These are phyloP conservation scores for Drosophila siamana DNA, from an alignment of 2,888 invertebrate genomes.

Conservation along the genomic window DNA sequence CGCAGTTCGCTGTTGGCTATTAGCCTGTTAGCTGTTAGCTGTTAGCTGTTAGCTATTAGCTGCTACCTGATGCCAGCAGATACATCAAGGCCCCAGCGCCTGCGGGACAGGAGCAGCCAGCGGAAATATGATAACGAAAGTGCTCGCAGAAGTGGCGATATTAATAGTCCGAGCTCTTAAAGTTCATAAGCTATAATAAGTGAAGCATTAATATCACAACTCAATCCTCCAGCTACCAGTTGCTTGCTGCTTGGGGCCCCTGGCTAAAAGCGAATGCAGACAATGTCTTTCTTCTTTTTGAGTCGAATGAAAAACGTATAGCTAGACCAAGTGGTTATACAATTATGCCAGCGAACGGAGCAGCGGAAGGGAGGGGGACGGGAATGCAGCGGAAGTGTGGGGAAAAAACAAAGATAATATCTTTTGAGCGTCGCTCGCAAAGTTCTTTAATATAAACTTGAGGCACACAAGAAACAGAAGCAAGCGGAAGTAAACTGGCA, in stretches of 20 bases:
- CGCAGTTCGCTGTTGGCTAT: background rate
- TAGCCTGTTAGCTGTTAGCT: background rate
- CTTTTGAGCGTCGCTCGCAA: slow-evolving; percentile 4
- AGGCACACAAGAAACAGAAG: background rate
- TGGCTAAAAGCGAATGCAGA: background rate
- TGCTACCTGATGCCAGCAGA: background rate
- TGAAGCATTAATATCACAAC: background rate
- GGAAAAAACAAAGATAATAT: slow-evolving; percentile 17
- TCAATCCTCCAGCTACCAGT: background rate
- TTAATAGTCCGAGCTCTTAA: slow-evolving; percentile 15
- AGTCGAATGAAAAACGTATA: background rate
- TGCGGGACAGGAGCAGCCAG: background rate
- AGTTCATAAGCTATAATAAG: slow-evolving; percentile 5
- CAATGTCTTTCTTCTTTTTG: background rate
- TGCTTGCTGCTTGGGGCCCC: no score
- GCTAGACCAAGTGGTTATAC: background rate
- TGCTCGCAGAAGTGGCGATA: background rate
- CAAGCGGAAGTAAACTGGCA: slow-evolving; percentile 2
- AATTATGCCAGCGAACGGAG: slow-evolving; percentile 4
- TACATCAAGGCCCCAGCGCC: background rate
- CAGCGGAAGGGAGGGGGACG: background rate
- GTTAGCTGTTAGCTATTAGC: background rate
- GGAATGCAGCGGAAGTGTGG: slow-evolving; percentile 8
- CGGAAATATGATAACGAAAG: slow-evolving; percentile 11
- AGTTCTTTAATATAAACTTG: slow-evolving; percentile 16